Conservation (phyloP, 2,113 vertebrate genomes). For the Cyanistes caeruleus region DNA sequence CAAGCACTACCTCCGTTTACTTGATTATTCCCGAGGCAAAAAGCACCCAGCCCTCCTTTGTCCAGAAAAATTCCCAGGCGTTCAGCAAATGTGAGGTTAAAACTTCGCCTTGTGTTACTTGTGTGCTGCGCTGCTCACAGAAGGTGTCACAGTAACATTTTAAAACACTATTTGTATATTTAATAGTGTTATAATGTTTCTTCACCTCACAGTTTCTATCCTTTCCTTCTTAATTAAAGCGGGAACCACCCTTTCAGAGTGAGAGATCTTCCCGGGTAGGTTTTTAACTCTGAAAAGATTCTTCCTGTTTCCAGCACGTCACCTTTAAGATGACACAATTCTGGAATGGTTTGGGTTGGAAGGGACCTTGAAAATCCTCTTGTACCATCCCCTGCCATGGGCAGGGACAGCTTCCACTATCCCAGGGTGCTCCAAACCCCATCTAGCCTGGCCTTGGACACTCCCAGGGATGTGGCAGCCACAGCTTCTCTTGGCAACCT, state of each 20-base stretch:
- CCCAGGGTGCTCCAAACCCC: neutral
- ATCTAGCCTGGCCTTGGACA: fast-evolving
- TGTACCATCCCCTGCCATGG: neutral
- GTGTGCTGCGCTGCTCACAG: neutral
- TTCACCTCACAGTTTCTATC: neutral
- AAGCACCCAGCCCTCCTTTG: neutral
- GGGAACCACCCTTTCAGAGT: neutral
- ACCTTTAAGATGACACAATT: neutral
- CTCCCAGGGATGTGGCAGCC: neutral
- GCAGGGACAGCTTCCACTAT: neutral
- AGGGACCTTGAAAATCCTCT: neutral
- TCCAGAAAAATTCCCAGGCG: neutral
- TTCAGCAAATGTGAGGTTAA: neutral
- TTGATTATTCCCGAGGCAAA: neutral
- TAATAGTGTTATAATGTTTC: neutral
- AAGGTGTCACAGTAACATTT: neutral
- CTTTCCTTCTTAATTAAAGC: neutral
- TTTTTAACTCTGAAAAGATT: neutral
- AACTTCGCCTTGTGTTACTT: neutral
- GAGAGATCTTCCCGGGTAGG: neutral
- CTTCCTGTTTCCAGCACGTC: neutral
- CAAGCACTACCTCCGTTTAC: neutral
- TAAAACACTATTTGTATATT: fast-evolving
- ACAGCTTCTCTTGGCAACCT: neutral
- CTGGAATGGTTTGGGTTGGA: neutral